A percentile compares a stretch with the other conserved stretches of the same genome.
These are phyloP conservation scores for Ochropleura leucogaster DNA, from an alignment of 2,888 invertebrate genomes.

Conservation along the genomic window DNA sequence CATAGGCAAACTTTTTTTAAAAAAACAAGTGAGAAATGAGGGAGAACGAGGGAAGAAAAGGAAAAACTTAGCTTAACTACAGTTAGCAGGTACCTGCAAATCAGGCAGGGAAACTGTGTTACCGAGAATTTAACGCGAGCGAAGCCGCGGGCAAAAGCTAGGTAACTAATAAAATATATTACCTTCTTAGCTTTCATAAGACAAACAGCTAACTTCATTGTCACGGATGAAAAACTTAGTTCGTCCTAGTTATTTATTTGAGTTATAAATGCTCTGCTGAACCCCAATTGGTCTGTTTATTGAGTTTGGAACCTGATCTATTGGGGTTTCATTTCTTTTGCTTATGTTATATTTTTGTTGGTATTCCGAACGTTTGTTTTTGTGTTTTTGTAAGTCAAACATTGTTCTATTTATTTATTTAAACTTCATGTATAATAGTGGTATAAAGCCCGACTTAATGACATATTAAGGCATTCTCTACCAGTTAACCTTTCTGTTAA, in stretches of 20 bases:
- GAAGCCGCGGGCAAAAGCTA: too few species aligned
- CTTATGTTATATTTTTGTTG: slow-evolving; percentile 14
- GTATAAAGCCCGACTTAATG: too few species aligned
- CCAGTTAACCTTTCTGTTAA: too few species aligned
- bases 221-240: slow-evolving; percentile 37
- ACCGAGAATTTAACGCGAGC: too few species aligned
- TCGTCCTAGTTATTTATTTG: slow-evolving; percentile 36
- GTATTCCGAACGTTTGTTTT: not conserved
- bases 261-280: slow-evolving; percentile 44
- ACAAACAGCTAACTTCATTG: slow-evolving; percentile 22
- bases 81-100: too few species aligned
- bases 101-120: too few species aligned
- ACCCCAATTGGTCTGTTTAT: slow-evolving; percentile 36
- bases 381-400: not conserved
- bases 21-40: too few species aligned
- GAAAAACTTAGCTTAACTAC: too few species aligned
- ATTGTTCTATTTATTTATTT: not conserved
- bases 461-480: too few species aligned
- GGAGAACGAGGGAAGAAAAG: too few species aligned
- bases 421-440: too few species aligned
- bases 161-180: slow-evolving; percentile 5
- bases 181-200: slow-evolving; percentile 6
- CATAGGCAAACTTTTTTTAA: too few species aligned
- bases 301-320: slow-evolving; percentile 40
- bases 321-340: slow-evolving; percentile 44